Conservation (phyloP, 2,888 invertebrate species). For the Andrena flavipes region DNA sequence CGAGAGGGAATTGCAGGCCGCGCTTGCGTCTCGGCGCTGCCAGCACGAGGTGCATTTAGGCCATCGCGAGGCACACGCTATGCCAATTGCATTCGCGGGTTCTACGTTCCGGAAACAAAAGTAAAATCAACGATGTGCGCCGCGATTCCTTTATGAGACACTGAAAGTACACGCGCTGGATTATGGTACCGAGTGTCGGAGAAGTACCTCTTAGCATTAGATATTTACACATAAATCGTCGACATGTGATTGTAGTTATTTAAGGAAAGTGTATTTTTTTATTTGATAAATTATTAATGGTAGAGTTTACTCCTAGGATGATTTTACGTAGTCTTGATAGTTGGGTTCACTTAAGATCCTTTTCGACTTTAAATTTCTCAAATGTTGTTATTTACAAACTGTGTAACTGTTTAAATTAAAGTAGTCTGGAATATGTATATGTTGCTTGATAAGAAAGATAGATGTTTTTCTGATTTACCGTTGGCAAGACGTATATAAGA, state of each 20-base stretch:
- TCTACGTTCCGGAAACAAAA: neutral
- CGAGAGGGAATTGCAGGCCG: slow-evolving; percentile 25
- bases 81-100: slow-evolving; percentile 5
- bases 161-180: neutral
- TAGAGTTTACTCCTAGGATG: no score
- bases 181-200: neutral
- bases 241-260: neutral
- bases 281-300: no score
- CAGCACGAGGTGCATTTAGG: slow-evolving; percentile 15
- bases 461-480: no score
- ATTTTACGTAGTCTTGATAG: no score
- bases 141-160: neutral
- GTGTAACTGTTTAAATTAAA: no score
- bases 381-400: no score
- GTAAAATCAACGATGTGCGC: slow-evolving; percentile 4
- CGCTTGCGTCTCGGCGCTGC: slow-evolving; percentile 38
- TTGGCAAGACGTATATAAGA: no score
- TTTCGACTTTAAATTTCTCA: no score
- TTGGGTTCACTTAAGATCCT: no score
- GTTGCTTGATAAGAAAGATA: no score
- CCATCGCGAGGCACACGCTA: slow-evolving; percentile 14
- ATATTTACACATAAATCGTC: neutral
- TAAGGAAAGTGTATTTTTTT: no score
- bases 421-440: no score
- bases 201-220: neutral